Conservation (phyloP, 2,888 invertebrate species). For the Cordilura impudica region DNA sequence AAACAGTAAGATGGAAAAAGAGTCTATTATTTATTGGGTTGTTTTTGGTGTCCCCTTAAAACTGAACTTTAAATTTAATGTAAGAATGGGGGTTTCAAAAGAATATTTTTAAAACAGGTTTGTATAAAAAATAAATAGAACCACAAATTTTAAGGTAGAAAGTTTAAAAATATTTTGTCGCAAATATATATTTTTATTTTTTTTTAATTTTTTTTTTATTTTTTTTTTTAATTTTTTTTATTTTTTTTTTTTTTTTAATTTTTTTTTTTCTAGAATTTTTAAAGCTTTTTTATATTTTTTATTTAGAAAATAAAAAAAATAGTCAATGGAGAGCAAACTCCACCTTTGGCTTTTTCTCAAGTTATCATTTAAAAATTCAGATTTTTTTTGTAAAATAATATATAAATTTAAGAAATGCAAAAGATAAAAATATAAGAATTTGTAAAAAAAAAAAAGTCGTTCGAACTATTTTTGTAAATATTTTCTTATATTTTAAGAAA, state of each 20-base stretch:
- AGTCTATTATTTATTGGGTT: no score
- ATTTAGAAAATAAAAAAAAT: conserved; percentile 48
- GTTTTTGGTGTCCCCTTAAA: no score
- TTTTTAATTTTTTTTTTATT: conserved; percentile 60
- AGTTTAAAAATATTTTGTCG: conserved; percentile 64
- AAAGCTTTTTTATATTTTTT: conserved; percentile 63
- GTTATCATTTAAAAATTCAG: conserved; percentile 6
- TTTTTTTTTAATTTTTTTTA: no score
- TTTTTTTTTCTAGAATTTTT: conserved; percentile 52
- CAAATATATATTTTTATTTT: conserved; percentile 67
- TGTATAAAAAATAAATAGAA: conserved; percentile 40
- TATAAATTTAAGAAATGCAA: conserved; percentile 42
- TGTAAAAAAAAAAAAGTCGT: conserved; percentile 42
- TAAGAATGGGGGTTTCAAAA: no score
- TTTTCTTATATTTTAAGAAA: conserved; percentile 36
- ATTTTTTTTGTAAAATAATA: conserved; percentile 48
- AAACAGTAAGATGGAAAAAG: no score
- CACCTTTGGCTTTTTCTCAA: conserved; percentile 74
- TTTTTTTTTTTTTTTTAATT: no score
- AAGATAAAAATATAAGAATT: conserved; percentile 43
- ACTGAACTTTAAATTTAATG: no score
- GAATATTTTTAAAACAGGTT: conserved; percentile 52
- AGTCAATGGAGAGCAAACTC: conserved; percentile 78
- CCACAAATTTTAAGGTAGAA: background rate
- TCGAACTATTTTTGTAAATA: conserved; percentile 37